Evolutionary conservation across 2,888 invertebrate species (phyloP).

Genomic region (Troides oblongomaculatus): DNA sequence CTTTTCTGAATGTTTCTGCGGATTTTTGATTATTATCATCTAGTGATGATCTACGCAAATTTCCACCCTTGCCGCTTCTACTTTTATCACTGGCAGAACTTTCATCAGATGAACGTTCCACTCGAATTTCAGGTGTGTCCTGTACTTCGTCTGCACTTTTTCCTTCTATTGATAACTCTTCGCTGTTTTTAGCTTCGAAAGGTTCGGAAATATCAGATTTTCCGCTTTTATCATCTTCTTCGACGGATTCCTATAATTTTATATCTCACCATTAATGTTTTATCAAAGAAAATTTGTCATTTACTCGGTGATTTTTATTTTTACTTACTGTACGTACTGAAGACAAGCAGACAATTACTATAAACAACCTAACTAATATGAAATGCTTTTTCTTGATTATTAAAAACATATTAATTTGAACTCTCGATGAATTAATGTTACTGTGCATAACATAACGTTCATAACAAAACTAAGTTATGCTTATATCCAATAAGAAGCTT

Average conservation of each 20-base stretch:
- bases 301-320: background rate
- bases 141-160: background rate
- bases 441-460: conserved; percentile 15
- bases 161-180: background rate
- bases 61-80: background rate
- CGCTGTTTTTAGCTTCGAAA: conserved; percentile 7
- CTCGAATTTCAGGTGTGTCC: conserved; percentile 4
- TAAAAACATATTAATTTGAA: background rate
- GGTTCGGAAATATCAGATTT: background rate
- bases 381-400: conserved; percentile 6
- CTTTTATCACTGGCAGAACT: background rate
- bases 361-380: conserved; percentile 8
- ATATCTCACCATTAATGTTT: background rate
- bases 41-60: background rate
- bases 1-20: background rate
- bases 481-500: conserved; percentile 22
- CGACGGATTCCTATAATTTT: conserved; percentile 15
- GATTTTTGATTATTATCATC: conserved; percentile 2
- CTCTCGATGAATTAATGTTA: conserved; percentile 3
- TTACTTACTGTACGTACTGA: conserved; percentile 16
- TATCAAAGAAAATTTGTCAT: background rate
- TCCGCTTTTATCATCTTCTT: background rate
- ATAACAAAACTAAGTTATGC: conserved; percentile 19
- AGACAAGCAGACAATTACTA: background rate
- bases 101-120: conserved; percentile 11